Base-by-base conservation (phyloP, 2,113 vertebrate species). In the Cacatua alba region DNA sequence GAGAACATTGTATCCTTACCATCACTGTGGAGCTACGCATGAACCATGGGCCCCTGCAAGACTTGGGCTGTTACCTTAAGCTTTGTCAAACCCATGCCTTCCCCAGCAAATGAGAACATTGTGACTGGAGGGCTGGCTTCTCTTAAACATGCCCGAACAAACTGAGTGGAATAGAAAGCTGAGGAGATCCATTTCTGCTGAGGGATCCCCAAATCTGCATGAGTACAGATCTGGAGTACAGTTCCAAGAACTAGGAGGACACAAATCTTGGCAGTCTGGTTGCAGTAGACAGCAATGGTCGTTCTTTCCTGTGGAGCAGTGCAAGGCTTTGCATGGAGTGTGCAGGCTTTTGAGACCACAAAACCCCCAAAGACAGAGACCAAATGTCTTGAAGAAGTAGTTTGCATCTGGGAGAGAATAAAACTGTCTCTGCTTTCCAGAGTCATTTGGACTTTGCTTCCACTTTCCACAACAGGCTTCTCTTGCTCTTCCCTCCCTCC, bases 161-260 rank as follows among this genome's bases (percentile, higher is more conserved):
- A 17, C 18, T 0, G 5, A 23, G 13, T n/a, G 41, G 60, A 48
- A 13, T 13, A 13, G 63, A 39, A 83, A 29, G 10, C 39, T 11
- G 2, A 29, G 35, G 44, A 41, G 71, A 44, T 46, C n/a, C 0
- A 1, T 70, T 70, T 67, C 37, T 39, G n/a, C 37, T 70, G 5
- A 2, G 10, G 39, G 41, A 52, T 79, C 16, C 15, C 53, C 35
- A 17, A 0, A 17, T 69, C 24, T 57, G 1, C 1, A 0, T 8
- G 65, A 81, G 21, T n/a, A 6, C 13, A 17, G 44, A 12, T 60
- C 2, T 31, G 25, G 79, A 78, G 25, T 21, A 1, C 35, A 7
- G 43, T 19, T 5, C 29, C 29, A 21, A 12, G 35, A 80, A 2
- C 31, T 41, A 49, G 39, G 29, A 74, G 78, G 64, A 35, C 12